These are phyloP conservation scores for Rhingia rostrata DNA, from an alignment of 2,888 invertebrate genomes.

Conservation along the genomic window DNA sequence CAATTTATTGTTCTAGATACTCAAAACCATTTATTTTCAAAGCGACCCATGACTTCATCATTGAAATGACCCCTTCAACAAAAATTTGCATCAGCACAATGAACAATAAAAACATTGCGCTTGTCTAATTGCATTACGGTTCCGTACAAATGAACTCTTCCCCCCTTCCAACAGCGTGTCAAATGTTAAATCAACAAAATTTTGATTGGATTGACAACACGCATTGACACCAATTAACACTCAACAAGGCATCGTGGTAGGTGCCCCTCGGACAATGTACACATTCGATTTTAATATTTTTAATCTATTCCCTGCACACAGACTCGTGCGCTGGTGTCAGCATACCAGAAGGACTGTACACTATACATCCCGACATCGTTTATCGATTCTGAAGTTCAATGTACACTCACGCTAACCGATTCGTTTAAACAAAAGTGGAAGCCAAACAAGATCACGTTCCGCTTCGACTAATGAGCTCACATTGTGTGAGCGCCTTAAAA, in stretches of 20 bases:
- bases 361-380: constrained; percentile 4
- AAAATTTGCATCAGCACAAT: not conserved
- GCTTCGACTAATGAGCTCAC: constrained; percentile 51
- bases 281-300: not conserved
- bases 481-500: constrained; percentile 10
- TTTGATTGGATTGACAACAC: constrained; percentile 64
- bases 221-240: constrained; percentile 71
- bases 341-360: not conserved
- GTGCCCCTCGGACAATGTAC: constrained; percentile 27
- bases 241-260: constrained; percentile 1
- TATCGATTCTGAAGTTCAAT: constrained; percentile 52
- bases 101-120: constrained; percentile 28
- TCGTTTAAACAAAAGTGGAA: constrained; percentile 64
- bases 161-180: constrained; percentile 37
- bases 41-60: not conserved
- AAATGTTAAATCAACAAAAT: constrained; percentile 62
- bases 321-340: not conserved
- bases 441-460: constrained; percentile 62
- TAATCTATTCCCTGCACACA: not conserved
- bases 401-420: constrained; percentile 56
- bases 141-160: constrained; percentile 40
- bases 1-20: not conserved
- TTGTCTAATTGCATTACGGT: constrained; percentile 65
- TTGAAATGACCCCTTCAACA: no score
- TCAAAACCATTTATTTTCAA: not conserved